Evolutionary conservation across 1,140 invertebrate species (phyloP).

Genomic region (Leptinotarsa lineolata): DNA sequence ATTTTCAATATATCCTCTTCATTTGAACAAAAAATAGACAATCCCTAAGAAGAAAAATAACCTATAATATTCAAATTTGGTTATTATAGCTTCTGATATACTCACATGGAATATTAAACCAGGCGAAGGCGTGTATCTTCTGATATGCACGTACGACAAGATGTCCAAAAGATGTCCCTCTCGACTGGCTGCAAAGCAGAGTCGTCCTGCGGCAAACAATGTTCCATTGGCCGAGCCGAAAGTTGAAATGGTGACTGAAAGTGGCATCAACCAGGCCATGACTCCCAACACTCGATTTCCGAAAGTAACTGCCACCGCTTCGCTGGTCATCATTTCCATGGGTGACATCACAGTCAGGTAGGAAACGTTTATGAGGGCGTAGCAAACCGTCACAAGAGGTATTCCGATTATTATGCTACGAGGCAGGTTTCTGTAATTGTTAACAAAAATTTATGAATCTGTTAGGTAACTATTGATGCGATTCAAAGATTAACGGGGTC

Average conservation of each 20-base stretch:
- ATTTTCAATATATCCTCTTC: too few relatives aligned
- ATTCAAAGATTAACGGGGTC: too few relatives aligned
- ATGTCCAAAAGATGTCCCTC: slow-evolving; percentile 93
- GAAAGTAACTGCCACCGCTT: slow-evolving; percentile 95
- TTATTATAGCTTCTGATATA: slow-evolving; percentile 29
- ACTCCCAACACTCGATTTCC: slow-evolving; percentile 76
- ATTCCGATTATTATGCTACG: slow-evolving; percentile 96
- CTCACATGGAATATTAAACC: slow-evolving; percentile 94
- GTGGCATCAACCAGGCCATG: slow-evolving; percentile 90
- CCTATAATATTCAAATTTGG: too few relatives aligned
- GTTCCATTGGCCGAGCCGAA: slow-evolving; percentile 97
- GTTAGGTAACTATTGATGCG: too few relatives aligned
- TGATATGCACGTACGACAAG: slow-evolving; percentile 90
- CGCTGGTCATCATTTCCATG: slow-evolving; percentile 90
- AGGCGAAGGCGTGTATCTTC: slow-evolving; percentile 90
- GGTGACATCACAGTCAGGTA: slow-evolving; percentile 96
- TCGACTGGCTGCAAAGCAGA: slow-evolving; percentile 93
- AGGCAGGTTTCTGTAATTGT: slow-evolving; percentile 80
- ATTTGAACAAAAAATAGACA: too few relatives aligned
- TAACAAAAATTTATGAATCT: background rate
- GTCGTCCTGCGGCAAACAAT: slow-evolving; percentile 86
- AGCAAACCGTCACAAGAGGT: slow-evolving; percentile 93
- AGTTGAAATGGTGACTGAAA: slow-evolving; percentile 94
- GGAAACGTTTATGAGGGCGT: slow-evolving; percentile 94
- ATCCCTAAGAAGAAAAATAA: too few relatives aligned